Percentiles rank a stretch among this genome's conserved stretches.
phyloP scores from a whole-genome alignment of 2,888 invertebrate species.

The Polyploca ridens region DNA sequence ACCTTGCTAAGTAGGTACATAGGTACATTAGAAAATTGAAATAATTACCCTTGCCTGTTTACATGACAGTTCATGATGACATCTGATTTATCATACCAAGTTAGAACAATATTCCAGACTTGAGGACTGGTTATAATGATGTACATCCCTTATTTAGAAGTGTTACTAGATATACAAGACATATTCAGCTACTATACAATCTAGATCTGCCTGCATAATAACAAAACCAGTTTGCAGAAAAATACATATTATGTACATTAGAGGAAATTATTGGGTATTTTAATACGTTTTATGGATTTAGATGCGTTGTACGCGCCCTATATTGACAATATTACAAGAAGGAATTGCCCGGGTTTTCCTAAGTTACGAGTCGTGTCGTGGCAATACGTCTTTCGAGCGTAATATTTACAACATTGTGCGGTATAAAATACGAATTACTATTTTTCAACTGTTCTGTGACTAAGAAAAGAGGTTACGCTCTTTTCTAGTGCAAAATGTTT shows the following conservation, averaged over 20 bases:
- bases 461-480: too few relatives aligned
- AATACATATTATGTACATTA: background rate
- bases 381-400: too few relatives aligned
- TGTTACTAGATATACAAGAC: background rate
- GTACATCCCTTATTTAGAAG: background rate
- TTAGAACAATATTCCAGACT: background rate
- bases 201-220: background rate
- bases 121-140: conserved; percentile 2
- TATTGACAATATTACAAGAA: too few relatives aligned
- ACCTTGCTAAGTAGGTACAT: too few relatives aligned
- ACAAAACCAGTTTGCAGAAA: background rate
- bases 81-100: background rate
- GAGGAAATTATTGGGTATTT: background rate
- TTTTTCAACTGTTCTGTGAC: too few relatives aligned
- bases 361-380: too few relatives aligned
- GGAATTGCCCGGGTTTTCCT: too few relatives aligned
- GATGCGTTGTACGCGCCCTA: too few relatives aligned
- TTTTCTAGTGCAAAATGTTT: too few relatives aligned
- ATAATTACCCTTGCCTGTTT: background rate
- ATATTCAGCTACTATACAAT: background rate
- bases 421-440: too few relatives aligned
- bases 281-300: too few relatives aligned
- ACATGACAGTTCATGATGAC: background rate
- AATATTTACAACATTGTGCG: too few relatives aligned
- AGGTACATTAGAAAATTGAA: background rate